Evolutionary conservation across 37 sponge, comb jelly and placozoan genomes (phyloP), one percentile per base, ranked within the genome.

Genomic region (Spongilla lacustris): DNA sequence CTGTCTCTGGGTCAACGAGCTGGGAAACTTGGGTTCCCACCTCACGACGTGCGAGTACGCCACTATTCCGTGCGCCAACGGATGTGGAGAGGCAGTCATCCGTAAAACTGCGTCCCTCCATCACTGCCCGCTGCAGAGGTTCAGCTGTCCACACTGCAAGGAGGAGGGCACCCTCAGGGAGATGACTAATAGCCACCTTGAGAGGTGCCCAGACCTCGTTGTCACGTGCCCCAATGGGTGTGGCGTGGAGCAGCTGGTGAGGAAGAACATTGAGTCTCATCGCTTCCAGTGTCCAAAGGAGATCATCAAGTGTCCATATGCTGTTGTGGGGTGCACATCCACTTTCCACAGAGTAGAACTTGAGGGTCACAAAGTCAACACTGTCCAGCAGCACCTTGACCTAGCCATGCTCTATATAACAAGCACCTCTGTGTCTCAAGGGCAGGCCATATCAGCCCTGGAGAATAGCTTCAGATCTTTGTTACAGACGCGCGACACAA

Each of bases 111-210:
- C 58, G 58, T 58, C 58, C 58, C 58, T 58, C 12, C 58, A 58
- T 17, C 12, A 58, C 19, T 58, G 58, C 58, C 58, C 58, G 58
- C 58, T 58, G 21, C 58, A 58, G 58, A 10, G 58, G 58, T 58
- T 17, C 58, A 58, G 58, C 58, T 58, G 58, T 17, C 58, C 58
- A 1, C 58, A 58, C 58, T 58, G 58, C 58, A 14, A 14, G 58
- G 80, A 80, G 66, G 33, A 73, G 32, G 84, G 80, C 9, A 68
- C 14, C 34, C 80, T 81, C 36, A 50, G 4, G 21, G 67, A 87
- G 46, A 34, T 84, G 27, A 89, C 86, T 4, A 58, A 73, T n/a
- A 83, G 84, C 5, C 81, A 84, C 49, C 89, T 88, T 4, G 87
- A 58, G 19, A 58, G 19, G 58, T 58, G 58, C 19, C 58, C 58